Percentiles rank a stretch among this genome's conserved stretches.
These are phyloP conservation scores for Zoanthus sansibaricus DNA, from an alignment of 92 coral and sea anemone genomes.

Conservation along the genomic window DNA sequence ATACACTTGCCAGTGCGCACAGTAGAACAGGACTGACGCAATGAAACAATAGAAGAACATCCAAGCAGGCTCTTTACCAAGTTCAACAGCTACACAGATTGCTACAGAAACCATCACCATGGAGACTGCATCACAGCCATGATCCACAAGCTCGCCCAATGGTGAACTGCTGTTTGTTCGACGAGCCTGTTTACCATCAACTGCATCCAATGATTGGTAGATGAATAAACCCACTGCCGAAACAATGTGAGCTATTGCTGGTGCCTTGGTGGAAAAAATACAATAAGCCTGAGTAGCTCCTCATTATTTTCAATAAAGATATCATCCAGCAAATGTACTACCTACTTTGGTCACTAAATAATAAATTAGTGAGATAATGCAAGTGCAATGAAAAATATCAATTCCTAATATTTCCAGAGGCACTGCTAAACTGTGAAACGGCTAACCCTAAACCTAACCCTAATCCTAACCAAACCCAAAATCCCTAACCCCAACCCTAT, in stretches of 20 bases:
- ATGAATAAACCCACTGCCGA: constrained; percentile 84
- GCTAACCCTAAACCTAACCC: too few relatives aligned
- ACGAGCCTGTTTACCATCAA: constrained; percentile 98
- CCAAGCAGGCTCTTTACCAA: constrained; percentile 89
- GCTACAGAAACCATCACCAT: constrained; percentile 78
- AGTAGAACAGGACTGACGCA: constrained; percentile 79
- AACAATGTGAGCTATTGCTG: constrained; percentile 77
- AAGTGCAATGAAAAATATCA: too few relatives aligned
- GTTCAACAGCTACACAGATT: constrained; percentile 70
- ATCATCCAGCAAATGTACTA: too few relatives aligned
- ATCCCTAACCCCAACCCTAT: too few relatives aligned
- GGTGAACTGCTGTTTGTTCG: constrained; percentile 90
- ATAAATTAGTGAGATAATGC: too few relatives aligned
- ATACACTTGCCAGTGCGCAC: constrained; percentile 96
- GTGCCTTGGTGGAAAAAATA: constrained; percentile 64
- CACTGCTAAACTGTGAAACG: too few relatives aligned
- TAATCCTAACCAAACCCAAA: too few relatives aligned
- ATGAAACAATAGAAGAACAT: constrained; percentile 76
- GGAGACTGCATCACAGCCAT: constrained; percentile 96
- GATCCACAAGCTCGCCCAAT: constrained; percentile 94
- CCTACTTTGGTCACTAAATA: too few relatives aligned
- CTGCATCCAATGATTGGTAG: constrained; percentile 93
- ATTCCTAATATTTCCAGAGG: too few relatives aligned
- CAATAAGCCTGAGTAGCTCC: background rate
- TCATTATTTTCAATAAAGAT: too few relatives aligned